phyloP scores from a whole-genome alignment of 23 tunicate genomes.

The Trididemnum miniatum region DNA sequence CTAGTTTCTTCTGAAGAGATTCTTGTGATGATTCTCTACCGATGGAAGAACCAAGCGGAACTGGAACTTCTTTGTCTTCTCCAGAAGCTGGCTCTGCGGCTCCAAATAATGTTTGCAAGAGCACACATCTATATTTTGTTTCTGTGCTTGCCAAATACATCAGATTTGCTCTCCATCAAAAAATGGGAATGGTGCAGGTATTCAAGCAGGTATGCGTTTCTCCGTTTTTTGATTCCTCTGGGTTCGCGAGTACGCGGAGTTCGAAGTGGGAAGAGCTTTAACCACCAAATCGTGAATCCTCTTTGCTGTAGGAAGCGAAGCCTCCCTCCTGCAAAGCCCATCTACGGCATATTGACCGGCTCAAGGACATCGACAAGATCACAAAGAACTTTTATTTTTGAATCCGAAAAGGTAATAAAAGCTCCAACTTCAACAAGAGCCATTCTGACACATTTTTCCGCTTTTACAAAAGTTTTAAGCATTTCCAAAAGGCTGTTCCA shows the following conservation, averaged over 20 bases:
- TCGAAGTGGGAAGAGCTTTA: conserved; percentile 25
- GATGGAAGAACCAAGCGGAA: conserved; percentile 2
- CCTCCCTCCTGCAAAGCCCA: conserved; percentile 37
- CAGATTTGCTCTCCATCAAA: conserved; percentile 28
- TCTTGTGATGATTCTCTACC: conserved; percentile 2
- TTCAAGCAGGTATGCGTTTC: conserved; percentile 22
- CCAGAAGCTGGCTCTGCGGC: conserved; percentile 10
- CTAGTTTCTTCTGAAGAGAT: conserved; percentile 29
- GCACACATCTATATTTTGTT: conserved; percentile 22
- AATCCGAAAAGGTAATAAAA: conserved; percentile 23
- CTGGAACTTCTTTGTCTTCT: conserved; percentile 7
- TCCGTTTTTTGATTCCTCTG: conserved; percentile 27
- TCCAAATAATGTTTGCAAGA: conserved; percentile 28
- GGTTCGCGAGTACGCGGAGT: conserved; percentile 27
- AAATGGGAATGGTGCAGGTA: conserved; percentile 28
- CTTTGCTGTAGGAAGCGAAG: conserved; percentile 35
- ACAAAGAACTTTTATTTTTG: conserved; percentile 26
- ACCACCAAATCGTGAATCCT: conserved; percentile 41
- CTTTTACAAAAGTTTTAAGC: conserved; percentile 44
- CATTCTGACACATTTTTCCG: conserved; percentile 55
- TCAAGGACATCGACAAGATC: conserved; percentile 51
- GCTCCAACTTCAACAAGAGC: conserved; percentile 51
- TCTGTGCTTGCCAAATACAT: conserved; percentile 22
- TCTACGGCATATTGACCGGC: conserved; percentile 30
- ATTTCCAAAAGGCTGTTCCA: conserved; percentile 45